These are phyloP conservation scores for Cabera pusaria DNA, from an alignment of 2,888 invertebrate genomes.

Conservation along the genomic window DNA sequence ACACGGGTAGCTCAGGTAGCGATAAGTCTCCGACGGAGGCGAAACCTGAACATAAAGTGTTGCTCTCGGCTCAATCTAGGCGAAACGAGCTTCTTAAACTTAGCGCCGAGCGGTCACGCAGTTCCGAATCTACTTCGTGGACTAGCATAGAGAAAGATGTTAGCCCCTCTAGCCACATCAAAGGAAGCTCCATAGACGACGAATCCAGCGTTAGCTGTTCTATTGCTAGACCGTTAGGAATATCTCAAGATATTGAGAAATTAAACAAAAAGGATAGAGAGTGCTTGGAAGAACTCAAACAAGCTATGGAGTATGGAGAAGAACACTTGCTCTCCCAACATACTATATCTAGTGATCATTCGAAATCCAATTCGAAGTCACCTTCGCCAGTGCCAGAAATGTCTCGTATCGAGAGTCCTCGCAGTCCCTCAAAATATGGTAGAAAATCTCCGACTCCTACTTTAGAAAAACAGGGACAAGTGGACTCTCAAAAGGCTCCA, in stretches of 20 bases:
- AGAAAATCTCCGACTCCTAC: conserved; percentile 83
- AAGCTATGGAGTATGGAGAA: conserved; percentile 82
- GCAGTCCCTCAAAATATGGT: conserved; percentile 70
- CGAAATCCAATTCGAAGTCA: conserved; percentile 73
- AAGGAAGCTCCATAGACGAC: conserved; percentile 87
- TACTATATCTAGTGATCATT: conserved; percentile 73
- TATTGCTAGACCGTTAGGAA: conserved; percentile 90
- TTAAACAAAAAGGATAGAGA: conserved; percentile 86
- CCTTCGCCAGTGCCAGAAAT: conserved; percentile 67
- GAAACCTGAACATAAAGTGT: conserved; percentile 59
- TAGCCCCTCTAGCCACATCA: conserved; percentile 85
- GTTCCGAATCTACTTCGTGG: conserved; percentile 91
- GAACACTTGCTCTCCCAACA: conserved; percentile 72
- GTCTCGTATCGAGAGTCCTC: conserved; percentile 69
- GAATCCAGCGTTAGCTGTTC: conserved; percentile 91
- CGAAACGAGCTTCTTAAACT: conserved; percentile 84
- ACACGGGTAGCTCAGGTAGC: conserved; percentile 72
- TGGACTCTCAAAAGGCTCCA: conserved; percentile 79
- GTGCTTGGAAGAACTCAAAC: conserved; percentile 84
- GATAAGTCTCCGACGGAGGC: conserved; percentile 71
- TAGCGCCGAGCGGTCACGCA: conserved; percentile 89
- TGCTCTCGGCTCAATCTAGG: conserved; percentile 74
- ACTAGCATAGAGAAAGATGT: conserved; percentile 90
- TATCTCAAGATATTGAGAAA: conserved; percentile 88
- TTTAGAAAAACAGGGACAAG: conserved; percentile 84